phyloP scores from a whole-genome alignment of 1,140 invertebrate genomes.

The Eueides isabella region DNA sequence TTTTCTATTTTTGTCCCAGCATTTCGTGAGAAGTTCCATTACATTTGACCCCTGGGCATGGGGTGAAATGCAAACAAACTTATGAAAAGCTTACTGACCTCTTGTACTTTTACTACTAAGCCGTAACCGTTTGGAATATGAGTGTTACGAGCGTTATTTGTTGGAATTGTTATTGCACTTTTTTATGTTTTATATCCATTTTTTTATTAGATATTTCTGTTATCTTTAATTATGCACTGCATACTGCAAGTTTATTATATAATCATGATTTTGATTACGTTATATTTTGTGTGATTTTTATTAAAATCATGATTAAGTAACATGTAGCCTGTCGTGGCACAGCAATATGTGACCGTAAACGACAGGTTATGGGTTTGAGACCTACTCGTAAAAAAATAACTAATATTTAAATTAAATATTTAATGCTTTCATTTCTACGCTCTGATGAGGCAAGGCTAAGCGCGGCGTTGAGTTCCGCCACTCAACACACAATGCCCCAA shows the following conservation, averaged over 20 bases:
- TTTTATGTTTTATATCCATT: neutral
- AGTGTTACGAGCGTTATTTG: neutral
- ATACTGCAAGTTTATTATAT: neutral
- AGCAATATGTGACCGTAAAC: no score
- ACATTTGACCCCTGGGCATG: neutral
- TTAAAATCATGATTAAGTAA: no score
- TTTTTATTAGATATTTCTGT: neutral
- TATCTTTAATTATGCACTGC: neutral
- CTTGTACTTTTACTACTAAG: conserved; percentile 3
- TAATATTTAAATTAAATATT: no score
- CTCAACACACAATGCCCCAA: no score
- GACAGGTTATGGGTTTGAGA: no score
- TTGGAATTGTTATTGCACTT: neutral
- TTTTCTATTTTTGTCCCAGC: no score
- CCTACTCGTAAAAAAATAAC: no score
- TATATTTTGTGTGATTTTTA: no score
- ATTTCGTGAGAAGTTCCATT: neutral
- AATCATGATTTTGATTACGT: neutral
- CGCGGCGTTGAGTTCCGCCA: no score
- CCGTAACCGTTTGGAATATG: neutral
- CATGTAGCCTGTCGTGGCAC: no score
- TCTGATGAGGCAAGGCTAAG: no score
- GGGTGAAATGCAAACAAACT: conserved; percentile 7
- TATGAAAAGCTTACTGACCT: conserved; percentile 5
- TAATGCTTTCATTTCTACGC: no score